Evolutionary conservation across 1,140 invertebrate species (phyloP), one percentile per base, ranked within the genome.

Genomic region (Zaprionus nigranus): DNA sequence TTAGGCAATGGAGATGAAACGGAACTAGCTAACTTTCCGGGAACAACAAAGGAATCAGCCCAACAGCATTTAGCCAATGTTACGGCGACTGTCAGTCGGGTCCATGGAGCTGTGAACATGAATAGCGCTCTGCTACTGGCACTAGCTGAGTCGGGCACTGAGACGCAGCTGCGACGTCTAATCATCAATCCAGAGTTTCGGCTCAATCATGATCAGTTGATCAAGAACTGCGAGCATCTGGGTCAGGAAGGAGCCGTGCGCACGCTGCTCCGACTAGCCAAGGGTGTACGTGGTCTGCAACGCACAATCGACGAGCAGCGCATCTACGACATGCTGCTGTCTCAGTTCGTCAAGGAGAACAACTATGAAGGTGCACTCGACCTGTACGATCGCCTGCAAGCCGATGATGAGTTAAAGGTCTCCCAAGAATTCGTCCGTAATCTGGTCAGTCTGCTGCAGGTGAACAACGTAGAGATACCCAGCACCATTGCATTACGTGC

Each of bases 311-410:
- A 94, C 58, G 80, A 92, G 73, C 73, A 87, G 70, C 64, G 81
- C 17, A 83, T 94, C 20, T 93, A 93, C 58, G 78, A 93, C 20
- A 81, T 83, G 72, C 81, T 94, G 7, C 78, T 94, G 68, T 71
- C 81, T 13, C 83, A 92, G 57, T 94, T 94, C 61, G 72, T 92
- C 91, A 92, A 93, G 86, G 70, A 54, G 17, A 92, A 92, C 61
- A 90, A 94, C 74, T 91, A 75, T 66, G 66, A 93, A 54, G 74
- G 79, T 5, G 93, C 93, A 0, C 28, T 93, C 2, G 72, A 84
- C 46, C 79, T 94, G 12, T 93, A 80, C 46, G 81, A 93, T 12
- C 71, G 88, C 22, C 87, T 94, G 64, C 69, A 92, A 28, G 79
- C 78, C 9, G 91, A 93, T 53, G 90, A 93, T 60, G 81, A 92